Conservation (phyloP, 2,888 invertebrate species). For the Ptychoptera albimana region DNA sequence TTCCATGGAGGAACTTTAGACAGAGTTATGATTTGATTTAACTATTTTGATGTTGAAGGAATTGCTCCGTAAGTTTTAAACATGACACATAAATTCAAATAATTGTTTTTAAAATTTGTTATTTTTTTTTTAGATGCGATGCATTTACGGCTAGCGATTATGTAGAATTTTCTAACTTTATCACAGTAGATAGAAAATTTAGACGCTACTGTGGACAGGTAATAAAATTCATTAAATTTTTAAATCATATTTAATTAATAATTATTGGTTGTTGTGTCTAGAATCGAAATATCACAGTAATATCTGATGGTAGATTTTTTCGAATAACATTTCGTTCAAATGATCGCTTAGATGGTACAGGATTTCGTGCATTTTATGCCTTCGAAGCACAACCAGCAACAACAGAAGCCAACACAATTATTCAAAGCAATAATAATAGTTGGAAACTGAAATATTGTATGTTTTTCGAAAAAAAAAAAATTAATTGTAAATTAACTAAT, state of each 20-base stretch:
- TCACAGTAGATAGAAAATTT: slow-evolving; percentile 78
- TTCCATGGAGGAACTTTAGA: slow-evolving; percentile 68
- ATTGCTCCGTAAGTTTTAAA: slow-evolving; percentile 66
- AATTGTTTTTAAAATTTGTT: slow-evolving; percentile 2
- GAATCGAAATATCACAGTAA: slow-evolving; percentile 45
- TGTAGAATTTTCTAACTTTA: slow-evolving; percentile 90
- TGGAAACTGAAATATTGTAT: too few species aligned
- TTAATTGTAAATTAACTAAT: too few species aligned
- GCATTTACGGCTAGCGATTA: slow-evolving; percentile 85
- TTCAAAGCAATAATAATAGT: slow-evolving; percentile 1
- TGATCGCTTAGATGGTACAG: slow-evolving; percentile 82
- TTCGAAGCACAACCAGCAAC: slow-evolving; percentile 48
- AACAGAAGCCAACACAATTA: slow-evolving; percentile 15
- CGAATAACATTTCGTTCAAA: slow-evolving; percentile 90
- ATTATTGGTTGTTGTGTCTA: neutral
- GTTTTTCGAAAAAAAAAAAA: too few species aligned
- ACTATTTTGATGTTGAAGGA: slow-evolving; percentile 88
- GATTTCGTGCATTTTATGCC: slow-evolving; percentile 84
- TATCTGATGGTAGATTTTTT: slow-evolving; percentile 85
- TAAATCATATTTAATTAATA: neutral
- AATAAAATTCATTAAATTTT: slow-evolving; percentile 21
- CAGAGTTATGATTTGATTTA: slow-evolving; percentile 69
- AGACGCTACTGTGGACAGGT: slow-evolving; percentile 76
- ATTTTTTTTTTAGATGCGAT: slow-evolving; percentile 56
- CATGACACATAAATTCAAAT: neutral